Evolutionary conservation across 1,140 invertebrate genomes (phyloP), one percentile per base, ranked within the genome.

Genomic region (Pinna nobilis): DNA sequence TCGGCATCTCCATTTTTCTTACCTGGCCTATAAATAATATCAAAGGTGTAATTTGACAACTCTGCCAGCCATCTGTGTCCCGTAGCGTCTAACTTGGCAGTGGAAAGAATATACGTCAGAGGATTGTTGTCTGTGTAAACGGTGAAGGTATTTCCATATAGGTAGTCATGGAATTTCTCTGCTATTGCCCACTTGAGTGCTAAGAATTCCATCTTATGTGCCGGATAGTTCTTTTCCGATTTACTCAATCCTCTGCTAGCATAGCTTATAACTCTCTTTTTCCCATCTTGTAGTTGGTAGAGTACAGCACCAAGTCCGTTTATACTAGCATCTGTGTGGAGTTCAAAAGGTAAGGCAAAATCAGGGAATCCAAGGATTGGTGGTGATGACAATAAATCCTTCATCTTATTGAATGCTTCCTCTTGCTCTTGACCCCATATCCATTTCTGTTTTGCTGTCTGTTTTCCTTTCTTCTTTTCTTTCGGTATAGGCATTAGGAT

Each of bases 251-350:
- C 66, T 60, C 71, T 69, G 28, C 70, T 70, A 33, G 67, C 66
- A 61, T 78, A 66, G 6, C 74, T 70, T 2, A 84, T 77, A 0
- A 77, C 74, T 67, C 7, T 3, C 73, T 70, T 9, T 84, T 76
- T 0, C 74, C 74, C 74, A 6, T 81, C 63, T 64, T 79, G 67
- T 28, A 51, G 37, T 70, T 86, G 84, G 20, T 70, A 77, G 18
- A 68, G 55, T 6, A 84, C 84, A 15, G 78, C 81, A 28, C 84
- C 84, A 28, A 85, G 25, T n/a, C 67, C 82, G 18, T 25, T 25
- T 37, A 70, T 50, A 37, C 70, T 73, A 47, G 73, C 78, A 60
- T 83, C 78, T 28, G 67, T 74, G 37, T 82, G 63, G 7, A 70
- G 30, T 61, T 63, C 49, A 63, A 68, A 82, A 5, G 61, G 71